Evolutionary conservation across 1,140 invertebrate species (phyloP).

Genomic region (Temnothorax nylanderi): DNA sequence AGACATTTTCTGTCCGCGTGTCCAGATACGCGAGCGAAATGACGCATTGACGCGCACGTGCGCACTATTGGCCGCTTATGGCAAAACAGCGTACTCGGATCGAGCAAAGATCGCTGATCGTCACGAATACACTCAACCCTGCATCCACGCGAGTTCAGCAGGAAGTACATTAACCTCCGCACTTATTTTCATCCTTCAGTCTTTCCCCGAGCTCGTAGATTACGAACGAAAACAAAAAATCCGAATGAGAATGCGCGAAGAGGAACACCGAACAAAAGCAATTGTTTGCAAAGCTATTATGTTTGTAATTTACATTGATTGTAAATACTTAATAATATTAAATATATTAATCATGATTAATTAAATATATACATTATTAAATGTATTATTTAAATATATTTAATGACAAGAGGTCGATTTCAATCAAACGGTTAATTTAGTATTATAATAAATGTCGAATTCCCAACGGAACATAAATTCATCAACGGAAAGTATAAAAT

Average conservation of each 20-base stretch:
- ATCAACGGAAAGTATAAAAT: background rate
- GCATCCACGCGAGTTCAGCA: background rate
- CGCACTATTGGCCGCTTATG: background rate
- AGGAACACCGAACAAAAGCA: background rate
- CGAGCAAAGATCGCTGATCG: conserved; percentile 23
- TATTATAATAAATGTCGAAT: background rate
- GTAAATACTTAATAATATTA: background rate
- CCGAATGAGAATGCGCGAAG: background rate
- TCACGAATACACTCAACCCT: background rate
- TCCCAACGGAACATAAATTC: background rate
- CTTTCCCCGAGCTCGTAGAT: background rate
- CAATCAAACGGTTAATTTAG: background rate
- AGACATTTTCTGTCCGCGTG: background rate
- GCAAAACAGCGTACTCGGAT: conserved; percentile 12
- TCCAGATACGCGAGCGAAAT: background rate
- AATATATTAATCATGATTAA: too few relatives aligned
- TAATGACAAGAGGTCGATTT: background rate
- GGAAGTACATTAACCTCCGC: conserved; percentile 38
- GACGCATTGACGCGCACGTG: background rate
- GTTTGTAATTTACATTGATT: background rate
- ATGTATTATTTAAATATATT: background rate
- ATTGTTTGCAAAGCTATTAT: background rate
- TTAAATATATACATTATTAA: background rate
- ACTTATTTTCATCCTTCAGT: conserved; percentile 44
- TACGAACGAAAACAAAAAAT: background rate